phyloP scores from a whole-genome alignment of 2,888 invertebrate genomes.

The Amblyjoppa proteus region DNA sequence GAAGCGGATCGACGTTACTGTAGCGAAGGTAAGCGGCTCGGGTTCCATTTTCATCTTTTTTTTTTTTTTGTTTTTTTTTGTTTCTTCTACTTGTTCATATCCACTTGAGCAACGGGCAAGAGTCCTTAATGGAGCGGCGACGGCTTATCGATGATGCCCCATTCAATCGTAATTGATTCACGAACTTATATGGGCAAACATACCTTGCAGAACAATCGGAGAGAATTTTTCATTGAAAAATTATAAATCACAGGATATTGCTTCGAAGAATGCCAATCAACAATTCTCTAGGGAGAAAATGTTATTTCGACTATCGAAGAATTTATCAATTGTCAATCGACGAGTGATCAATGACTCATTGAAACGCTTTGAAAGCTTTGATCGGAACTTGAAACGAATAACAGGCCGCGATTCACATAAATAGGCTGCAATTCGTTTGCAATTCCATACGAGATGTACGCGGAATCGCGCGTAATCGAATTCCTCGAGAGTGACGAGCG shows the following conservation, averaged over 20 bases:
- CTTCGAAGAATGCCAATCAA: too few species aligned
- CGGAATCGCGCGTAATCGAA: not conserved
- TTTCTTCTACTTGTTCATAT: constrained; percentile 23
- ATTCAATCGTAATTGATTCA: not conserved
- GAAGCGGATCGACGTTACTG: constrained; percentile 87
- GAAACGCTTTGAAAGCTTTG: too few species aligned
- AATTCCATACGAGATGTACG: too few species aligned
- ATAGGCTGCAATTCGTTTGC: too few species aligned
- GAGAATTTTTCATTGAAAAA: not conserved
- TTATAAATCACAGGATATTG: too few species aligned
- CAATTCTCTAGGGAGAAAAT: too few species aligned
- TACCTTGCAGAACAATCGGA: not conserved
- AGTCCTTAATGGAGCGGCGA: constrained; percentile 6
- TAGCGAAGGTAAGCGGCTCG: constrained; percentile 86
- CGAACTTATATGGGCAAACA: not conserved
- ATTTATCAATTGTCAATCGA: too few species aligned
- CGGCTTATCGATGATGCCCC: not conserved
- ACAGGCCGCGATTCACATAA: too few species aligned
- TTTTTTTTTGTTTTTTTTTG: constrained; percentile 16
- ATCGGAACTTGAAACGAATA: too few species aligned
- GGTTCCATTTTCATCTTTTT: constrained; percentile 38
- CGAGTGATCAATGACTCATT: too few species aligned
- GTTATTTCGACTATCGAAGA: too few species aligned
- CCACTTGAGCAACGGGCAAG: not conserved
- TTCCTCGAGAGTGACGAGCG: not conserved